Evolutionary conservation across 2,888 invertebrate genomes (phyloP), one percentile per base, ranked within the genome.

Genomic region (Altica lythri): DNA sequence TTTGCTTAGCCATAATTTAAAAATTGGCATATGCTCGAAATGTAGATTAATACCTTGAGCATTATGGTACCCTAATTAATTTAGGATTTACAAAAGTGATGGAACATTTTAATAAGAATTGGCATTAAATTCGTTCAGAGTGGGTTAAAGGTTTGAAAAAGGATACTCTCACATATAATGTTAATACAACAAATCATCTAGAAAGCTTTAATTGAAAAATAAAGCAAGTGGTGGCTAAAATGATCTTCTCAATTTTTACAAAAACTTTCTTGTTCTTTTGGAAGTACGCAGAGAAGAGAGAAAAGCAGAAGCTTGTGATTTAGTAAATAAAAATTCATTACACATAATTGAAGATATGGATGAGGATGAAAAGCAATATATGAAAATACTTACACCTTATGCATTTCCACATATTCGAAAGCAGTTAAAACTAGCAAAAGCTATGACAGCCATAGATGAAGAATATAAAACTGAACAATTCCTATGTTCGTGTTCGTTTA

Each of bases 161-260:
- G 30, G 10, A 42, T 9, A 8, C 9, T 35, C 3, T 49, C 17
- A 54, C 43, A 18, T 49, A 35, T 43, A 43, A 40, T 40, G 18
- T 43, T 9, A 30, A 17, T 13, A 47, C 53, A 1, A 53, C 53
- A 18, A 53, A 53, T 34, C 53, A 48, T 29, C 19, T 54, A 8
- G 49, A 54, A 49, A 30, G 18, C 10, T 35, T 48, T 12, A 54
- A 54, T 37, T n/a, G 49, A 5, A 54, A 54, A 35, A 54, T 54
- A 18, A 54, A 54, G 18, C 46, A 40, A 16, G 37, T 54, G 35
- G 4, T 19, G 12, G 5, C 5, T 12, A 19, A 12, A 19, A 10
- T 19, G 10, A 5, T 38, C 9, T 25, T n/a, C 10, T 12, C 9
- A 22, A 10, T 12, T 14, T 13, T 40, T 40, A 12, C 14, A 6